Evolutionary conservation across 1,140 invertebrate species (phyloP).

Genomic region (Cyclina sinensis): DNA sequence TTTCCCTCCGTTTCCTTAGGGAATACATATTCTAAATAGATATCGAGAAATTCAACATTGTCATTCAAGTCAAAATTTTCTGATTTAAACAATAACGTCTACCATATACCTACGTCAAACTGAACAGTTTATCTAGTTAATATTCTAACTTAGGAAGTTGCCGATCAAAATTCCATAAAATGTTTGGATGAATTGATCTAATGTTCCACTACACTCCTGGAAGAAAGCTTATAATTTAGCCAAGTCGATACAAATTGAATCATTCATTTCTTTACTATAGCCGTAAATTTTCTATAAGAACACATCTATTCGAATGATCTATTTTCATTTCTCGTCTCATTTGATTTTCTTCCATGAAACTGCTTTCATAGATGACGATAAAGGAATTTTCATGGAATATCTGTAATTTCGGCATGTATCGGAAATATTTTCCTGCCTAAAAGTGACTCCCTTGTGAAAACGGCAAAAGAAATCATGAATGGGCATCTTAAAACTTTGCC

Average conservation of each 20-base stretch:
- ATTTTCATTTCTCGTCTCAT: slow-evolving; percentile 67
- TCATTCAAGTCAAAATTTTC: not conserved
- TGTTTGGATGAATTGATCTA: slow-evolving; percentile 43
- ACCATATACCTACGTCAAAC: slow-evolving; percentile 12
- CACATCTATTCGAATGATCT: slow-evolving; percentile 66
- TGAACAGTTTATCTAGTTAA: not conserved
- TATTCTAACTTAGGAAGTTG: slow-evolving; percentile 2
- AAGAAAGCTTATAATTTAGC: slow-evolving; percentile 47
- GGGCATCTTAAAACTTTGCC: slow-evolving; percentile 20
- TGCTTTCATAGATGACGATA: slow-evolving; percentile 53
- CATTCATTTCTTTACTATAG: slow-evolving; percentile 63
- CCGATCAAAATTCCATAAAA: slow-evolving; percentile 41
- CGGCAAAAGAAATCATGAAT: slow-evolving; percentile 30
- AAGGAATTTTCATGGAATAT: slow-evolving; percentile 56
- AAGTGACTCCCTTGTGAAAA: slow-evolving; percentile 5
- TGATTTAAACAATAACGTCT: not conserved
- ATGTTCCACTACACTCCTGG: slow-evolving; percentile 2
- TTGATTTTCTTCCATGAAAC: slow-evolving; percentile 56
- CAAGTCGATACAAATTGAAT: slow-evolving; percentile 67
- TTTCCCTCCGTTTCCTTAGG: slow-evolving; percentile 19
- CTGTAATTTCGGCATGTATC: slow-evolving; percentile 52
- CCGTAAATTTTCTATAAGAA: slow-evolving; percentile 67
- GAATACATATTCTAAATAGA: not conserved
- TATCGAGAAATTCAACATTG: not conserved
- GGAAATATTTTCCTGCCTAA: slow-evolving; percentile 10